phyloP scores from a whole-genome alignment of 2,888 invertebrate genomes.

The Abrostola triplasia region DNA sequence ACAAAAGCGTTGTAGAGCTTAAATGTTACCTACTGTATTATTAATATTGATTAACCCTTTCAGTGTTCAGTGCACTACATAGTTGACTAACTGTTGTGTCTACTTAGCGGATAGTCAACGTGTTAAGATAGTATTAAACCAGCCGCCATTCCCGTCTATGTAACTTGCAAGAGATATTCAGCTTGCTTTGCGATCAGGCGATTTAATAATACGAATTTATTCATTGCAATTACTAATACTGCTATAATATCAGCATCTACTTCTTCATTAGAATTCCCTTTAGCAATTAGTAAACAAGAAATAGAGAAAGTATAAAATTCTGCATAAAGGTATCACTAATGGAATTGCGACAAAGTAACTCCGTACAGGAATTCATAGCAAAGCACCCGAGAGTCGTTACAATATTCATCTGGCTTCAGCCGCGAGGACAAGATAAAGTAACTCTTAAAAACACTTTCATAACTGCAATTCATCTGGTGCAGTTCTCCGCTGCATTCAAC shows the following conservation, averaged over 20 bases:
- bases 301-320: constrained; percentile 7
- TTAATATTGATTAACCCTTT: no score
- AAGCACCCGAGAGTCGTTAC: constrained; percentile 40
- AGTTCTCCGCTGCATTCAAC: constrained; percentile 39
- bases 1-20: no score
- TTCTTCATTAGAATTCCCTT: constrained; percentile 10
- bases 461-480: constrained; percentile 50
- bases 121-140: no score
- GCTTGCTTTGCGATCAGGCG: background rate
- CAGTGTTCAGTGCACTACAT: no score
- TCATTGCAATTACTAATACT: no score
- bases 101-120: no score
- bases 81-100: no score
- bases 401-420: constrained; percentile 54
- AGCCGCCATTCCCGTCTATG: no score
- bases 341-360: constrained; percentile 39
- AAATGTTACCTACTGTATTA: no score
- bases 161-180: background rate
- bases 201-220: background rate
- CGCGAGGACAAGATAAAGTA: constrained; percentile 47
- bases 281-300: constrained; percentile 29
- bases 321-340: constrained; percentile 27
- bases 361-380: constrained; percentile 33
- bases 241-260: background rate
- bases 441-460: constrained; percentile 59